Evolutionary conservation across 2,888 invertebrate species (phyloP), one percentile per base, ranked within the genome.

Genomic region (Orthonevra nobilis): DNA sequence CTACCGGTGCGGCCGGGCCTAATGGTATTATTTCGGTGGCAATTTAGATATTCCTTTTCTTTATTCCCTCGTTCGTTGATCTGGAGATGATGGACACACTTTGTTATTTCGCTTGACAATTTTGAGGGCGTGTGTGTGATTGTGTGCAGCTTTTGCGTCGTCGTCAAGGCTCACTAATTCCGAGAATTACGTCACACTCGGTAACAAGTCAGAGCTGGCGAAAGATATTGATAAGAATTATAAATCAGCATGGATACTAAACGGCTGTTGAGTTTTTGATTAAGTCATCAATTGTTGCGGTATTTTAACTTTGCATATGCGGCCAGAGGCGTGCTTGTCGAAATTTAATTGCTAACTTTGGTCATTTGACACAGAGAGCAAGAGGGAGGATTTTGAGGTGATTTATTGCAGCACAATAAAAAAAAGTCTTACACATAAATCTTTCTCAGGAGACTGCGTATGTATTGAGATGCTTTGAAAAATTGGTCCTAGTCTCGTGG

Each of bases 191-290:
- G 72, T 79, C 60, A 72, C 77, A 72, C 64, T 46, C 46, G 60
- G 60, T 60, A 66, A 52, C 42, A n/a, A 52, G 36, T 38, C 58
- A 26, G 28, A 19, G 50, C 42, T 63, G 23, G 48, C 50, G 70
- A 50, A 77, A 70, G 63, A 64, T 50, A 70, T 75, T 64, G 70
- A 77, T 70, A 75, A 58, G 5, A 40, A n/a, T n/a, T n/a, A n/a
- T n/a, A n/a, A n/a, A n/a, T n/a, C n/a, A n/a, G n/a, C n/a, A n/a
- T n/a, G n/a, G n/a, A n/a, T n/a, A n/a, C n/a, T n/a, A n/a, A n/a
- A n/a, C 40, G 52, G 38, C 32, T 73, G 52, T 70, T 58, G 52
- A 44, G 30, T 60, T 72, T 72, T 77, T 60, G 72, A 70, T 60
- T 72, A 58, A 72, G 72, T 54, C 77, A 77, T 77, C 64, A 70